Evolutionary conservation across 2,113 vertebrate species (phyloP).

Genomic region (Stegastes partitus): DNA sequence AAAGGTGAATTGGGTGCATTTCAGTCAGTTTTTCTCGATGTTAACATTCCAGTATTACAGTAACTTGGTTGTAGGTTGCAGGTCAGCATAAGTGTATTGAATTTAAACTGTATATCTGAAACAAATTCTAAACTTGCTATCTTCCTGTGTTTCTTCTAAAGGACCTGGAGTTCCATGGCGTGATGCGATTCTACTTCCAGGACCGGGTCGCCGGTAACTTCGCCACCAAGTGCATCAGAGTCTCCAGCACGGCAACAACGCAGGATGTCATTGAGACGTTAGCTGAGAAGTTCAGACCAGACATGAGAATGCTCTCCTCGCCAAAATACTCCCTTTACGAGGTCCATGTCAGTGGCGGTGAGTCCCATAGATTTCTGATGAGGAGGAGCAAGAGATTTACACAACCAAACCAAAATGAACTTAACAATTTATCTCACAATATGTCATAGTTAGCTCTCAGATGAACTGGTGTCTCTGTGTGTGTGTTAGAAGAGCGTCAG

Average conservation of each 20-base stretch:
- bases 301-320: slow-evolving; percentile 99
- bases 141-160: slow-evolving; percentile 57
- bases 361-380: slow-evolving; percentile 68
- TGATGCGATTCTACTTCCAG: slow-evolving; percentile 99
- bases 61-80: not conserved
- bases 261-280: slow-evolving; percentile 98
- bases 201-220: slow-evolving; percentile 98
- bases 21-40: not conserved
- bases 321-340: slow-evolving; percentile 98
- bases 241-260: slow-evolving; percentile 97
- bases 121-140: not conserved
- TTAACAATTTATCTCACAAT: too few relatives aligned
- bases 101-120: not conserved
- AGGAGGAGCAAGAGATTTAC: too few relatives aligned
- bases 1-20: too few relatives aligned
- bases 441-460: not conserved
- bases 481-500: slow-evolving; percentile 96
- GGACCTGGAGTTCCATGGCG: slow-evolving; percentile 99
- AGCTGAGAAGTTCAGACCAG: slow-evolving; percentile 97
- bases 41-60: not conserved
- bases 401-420: too few relatives aligned
- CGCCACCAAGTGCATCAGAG: slow-evolving; percentile 97
- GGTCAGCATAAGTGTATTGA: too few relatives aligned
- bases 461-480: slow-evolving; percentile 24
- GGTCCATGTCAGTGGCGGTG: slow-evolving; percentile 98